These are phyloP conservation scores for Pollenia angustigena DNA, from an alignment of 2,888 invertebrate genomes.

Conservation along the genomic window DNA sequence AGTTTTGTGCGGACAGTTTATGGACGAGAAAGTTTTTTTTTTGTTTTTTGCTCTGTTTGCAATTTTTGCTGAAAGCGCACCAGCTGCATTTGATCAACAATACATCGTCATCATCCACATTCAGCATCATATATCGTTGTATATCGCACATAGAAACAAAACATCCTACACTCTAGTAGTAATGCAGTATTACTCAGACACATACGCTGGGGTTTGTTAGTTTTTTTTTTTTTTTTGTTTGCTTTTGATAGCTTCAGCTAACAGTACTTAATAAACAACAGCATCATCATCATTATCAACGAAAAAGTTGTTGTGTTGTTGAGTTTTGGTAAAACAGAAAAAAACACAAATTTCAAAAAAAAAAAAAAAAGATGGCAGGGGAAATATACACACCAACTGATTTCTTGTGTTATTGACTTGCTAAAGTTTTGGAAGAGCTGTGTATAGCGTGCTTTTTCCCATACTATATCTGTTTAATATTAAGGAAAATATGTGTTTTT, in stretches of 20 bases:
- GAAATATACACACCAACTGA: constrained; percentile 25
- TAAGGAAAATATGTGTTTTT: constrained; percentile 27
- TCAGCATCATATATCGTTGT: constrained; percentile 38
- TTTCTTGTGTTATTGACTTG: constrained; percentile 67
- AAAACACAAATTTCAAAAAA: background rate
- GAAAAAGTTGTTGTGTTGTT: constrained; percentile 52
- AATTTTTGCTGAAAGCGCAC: constrained; percentile 46
- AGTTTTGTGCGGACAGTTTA: constrained; percentile 75
- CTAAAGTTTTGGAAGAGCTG: constrained; percentile 24
- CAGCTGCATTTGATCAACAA: constrained; percentile 72
- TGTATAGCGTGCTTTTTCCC: background rate
- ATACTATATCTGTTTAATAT: constrained; percentile 2
- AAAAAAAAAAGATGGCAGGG: background rate
- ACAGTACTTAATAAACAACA: constrained; percentile 67
- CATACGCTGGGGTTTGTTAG: constrained; percentile 61
- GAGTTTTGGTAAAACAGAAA: constrained; percentile 27
- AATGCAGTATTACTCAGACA: constrained; percentile 68
- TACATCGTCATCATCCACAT: constrained; percentile 42
- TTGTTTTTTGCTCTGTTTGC: background rate
- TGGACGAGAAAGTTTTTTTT: constrained; percentile 67
- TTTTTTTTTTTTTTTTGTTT: constrained; percentile 23
- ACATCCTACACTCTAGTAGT: constrained; percentile 6
- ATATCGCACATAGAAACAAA: background rate
- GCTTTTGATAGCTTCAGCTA: constrained; percentile 4
- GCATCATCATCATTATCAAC: constrained; percentile 32